These are phyloP conservation scores for Sturnus vulgaris DNA, from an alignment of 2,113 vertebrate genomes.

Conservation along the genomic window DNA sequence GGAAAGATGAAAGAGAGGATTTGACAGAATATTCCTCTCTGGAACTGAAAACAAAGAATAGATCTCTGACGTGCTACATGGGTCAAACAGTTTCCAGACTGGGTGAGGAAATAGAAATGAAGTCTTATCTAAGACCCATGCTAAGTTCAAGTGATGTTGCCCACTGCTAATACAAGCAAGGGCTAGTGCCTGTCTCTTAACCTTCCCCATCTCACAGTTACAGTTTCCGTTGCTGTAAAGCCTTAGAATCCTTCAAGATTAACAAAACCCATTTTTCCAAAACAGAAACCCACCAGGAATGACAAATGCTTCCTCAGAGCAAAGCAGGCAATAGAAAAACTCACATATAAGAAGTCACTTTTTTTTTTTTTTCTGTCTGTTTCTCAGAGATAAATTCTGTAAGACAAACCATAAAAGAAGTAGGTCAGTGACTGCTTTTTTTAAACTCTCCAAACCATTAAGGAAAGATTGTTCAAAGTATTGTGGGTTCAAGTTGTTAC, in stretches of 20 bases:
- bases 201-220: background rate
- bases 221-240: background rate
- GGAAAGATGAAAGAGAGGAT: background rate
- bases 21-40: background rate
- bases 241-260: background rate
- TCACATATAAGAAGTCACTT: background rate
- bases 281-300: background rate
- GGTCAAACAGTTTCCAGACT: background rate
- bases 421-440: background rate
- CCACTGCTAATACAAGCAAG: background rate
- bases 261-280: background rate
- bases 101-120: background rate
- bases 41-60: background rate
- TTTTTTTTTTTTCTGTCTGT: background rate
- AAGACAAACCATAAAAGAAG: background rate
- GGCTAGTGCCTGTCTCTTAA: background rate
- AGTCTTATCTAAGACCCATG: background rate
- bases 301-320: background rate
- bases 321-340: background rate
- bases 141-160: background rate
- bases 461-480: background rate
- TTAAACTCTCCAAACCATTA: background rate
- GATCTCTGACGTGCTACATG: background rate
- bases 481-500: background rate
- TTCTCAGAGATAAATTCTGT: background rate